Conservation (phyloP, 1,140 invertebrate species). For the Drosophila elegans region DNA sequence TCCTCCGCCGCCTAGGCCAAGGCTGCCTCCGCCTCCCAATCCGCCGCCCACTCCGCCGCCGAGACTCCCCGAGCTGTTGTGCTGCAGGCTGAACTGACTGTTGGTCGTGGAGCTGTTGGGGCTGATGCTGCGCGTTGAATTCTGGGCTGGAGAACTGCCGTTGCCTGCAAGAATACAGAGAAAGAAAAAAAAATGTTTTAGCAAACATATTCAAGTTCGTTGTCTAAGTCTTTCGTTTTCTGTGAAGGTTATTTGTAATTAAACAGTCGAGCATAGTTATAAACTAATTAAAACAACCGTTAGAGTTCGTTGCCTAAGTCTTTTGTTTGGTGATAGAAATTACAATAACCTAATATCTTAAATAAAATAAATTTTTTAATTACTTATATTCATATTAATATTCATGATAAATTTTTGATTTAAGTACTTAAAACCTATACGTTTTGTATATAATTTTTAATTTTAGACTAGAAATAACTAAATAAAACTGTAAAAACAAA, state of each 20-base stretch:
- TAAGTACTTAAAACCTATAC: too few species aligned
- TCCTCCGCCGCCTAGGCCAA: conserved; percentile 69
- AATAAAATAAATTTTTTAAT: too few species aligned
- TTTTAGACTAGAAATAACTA: too few species aligned
- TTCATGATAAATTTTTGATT: too few species aligned
- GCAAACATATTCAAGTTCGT: conserved; percentile 3
- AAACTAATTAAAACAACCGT: not conserved
- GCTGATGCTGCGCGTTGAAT: conserved; percentile 85
- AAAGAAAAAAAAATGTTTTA: conserved; percentile 4
- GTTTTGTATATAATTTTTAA: too few species aligned
- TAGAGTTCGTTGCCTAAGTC: conserved; percentile 68
- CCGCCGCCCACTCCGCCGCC: conserved; percentile 60
- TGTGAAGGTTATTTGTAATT: not conserved
- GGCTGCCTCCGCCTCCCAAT: conserved; percentile 54
- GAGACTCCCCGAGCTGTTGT: conserved; percentile 84
- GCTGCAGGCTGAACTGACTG: conserved; percentile 84
- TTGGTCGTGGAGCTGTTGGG: conserved; percentile 84
- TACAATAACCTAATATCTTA: too few species aligned
- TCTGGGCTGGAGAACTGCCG: conserved; percentile 85
- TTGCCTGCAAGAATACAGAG: conserved; percentile 70
- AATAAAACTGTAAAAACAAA: too few species aligned
- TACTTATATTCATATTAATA: too few species aligned
- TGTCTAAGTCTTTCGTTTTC: not conserved
- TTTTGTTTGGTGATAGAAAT: conserved; percentile 39
- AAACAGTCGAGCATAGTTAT: not conserved